phyloP scores from a whole-genome alignment of 2,888 invertebrate species.

The Diaprepes abbreviatus region DNA sequence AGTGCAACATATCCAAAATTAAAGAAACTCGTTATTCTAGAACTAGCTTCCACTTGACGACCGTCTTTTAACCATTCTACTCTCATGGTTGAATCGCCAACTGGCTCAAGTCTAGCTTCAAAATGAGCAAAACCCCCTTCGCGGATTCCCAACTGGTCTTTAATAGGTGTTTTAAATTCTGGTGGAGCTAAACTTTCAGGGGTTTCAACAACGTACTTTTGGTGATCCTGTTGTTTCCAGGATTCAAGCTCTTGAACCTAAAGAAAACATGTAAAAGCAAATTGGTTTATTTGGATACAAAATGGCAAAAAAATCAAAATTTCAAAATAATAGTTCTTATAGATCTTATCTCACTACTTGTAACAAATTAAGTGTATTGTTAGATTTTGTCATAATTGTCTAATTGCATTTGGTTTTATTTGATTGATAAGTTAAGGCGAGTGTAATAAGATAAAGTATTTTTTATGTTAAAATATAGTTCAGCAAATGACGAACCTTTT shows the following conservation, averaged over 20 bases:
- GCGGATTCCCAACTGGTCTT: slow-evolving; percentile 86
- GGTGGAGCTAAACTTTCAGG: slow-evolving; percentile 86
- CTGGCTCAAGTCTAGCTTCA: slow-evolving; percentile 93
- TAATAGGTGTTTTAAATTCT: slow-evolving; percentile 90
- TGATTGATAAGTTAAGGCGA: too few relatives aligned
- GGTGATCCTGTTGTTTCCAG: slow-evolving; percentile 85
- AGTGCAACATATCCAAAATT: slow-evolving; percentile 96
- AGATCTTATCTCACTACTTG: too few relatives aligned
- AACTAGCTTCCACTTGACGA: slow-evolving; percentile 90
- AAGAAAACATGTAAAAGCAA: neutral
- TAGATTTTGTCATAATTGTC: too few relatives aligned
- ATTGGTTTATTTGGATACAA: too few relatives aligned
- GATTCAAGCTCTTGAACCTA: slow-evolving; percentile 87
- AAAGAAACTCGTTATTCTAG: slow-evolving; percentile 92
- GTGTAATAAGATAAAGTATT: too few relatives aligned
- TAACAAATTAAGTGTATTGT: too few relatives aligned
- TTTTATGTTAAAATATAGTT: too few relatives aligned
- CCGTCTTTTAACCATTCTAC: slow-evolving; percentile 96
- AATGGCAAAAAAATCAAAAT: too few relatives aligned
- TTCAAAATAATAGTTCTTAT: too few relatives aligned
- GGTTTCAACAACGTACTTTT: slow-evolving; percentile 83
- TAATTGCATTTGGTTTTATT: too few relatives aligned
- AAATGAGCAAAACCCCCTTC: slow-evolving; percentile 97
- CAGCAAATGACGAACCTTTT: slow-evolving; percentile 72
- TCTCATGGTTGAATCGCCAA: slow-evolving; percentile 89